Evolutionary conservation across 2,113 vertebrate genomes (phyloP).

Genomic region (Apeltes quadracus): DNA sequence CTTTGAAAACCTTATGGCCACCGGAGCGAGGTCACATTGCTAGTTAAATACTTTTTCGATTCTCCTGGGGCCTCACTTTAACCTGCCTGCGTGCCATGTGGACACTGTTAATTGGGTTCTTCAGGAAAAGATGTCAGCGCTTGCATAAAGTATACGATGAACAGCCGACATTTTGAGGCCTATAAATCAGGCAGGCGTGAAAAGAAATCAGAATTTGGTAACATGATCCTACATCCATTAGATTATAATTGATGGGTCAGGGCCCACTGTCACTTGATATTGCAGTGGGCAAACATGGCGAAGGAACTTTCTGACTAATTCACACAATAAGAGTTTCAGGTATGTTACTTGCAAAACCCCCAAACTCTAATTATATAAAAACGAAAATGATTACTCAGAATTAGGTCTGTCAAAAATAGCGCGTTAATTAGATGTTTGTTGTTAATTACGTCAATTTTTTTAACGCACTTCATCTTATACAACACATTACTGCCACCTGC

Average conservation of each 20-base stretch:
- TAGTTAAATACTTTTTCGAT: conserved; percentile 70
- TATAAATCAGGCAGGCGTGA: background rate
- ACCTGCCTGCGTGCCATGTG: conserved; percentile 34
- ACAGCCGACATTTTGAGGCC: background rate
- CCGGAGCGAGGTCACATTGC: conserved; percentile 74
- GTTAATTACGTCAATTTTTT: too few species aligned
- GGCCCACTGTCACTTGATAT: background rate
- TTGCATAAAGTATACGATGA: conserved; percentile 7
- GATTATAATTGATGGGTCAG: background rate
- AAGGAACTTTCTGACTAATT: background rate
- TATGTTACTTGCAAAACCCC: background rate
- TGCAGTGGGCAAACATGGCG: background rate
- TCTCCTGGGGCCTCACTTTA: conserved; percentile 46
- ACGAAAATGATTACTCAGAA: background rate
- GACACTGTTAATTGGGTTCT: conserved; percentile 57
- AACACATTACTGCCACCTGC: too few species aligned
- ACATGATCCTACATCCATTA: background rate
- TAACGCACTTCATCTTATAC: too few species aligned
- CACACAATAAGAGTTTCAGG: background rate
- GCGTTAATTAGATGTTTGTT: too few species aligned
- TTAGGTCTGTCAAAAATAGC: too few species aligned
- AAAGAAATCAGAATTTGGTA: background rate
- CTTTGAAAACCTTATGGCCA: conserved; percentile 68
- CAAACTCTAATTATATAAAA: too few species aligned
- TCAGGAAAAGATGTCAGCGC: conserved; percentile 5